These are phyloP conservation scores for Hyles lineata DNA, from an alignment of 2,888 invertebrate genomes.

Conservation along the genomic window DNA sequence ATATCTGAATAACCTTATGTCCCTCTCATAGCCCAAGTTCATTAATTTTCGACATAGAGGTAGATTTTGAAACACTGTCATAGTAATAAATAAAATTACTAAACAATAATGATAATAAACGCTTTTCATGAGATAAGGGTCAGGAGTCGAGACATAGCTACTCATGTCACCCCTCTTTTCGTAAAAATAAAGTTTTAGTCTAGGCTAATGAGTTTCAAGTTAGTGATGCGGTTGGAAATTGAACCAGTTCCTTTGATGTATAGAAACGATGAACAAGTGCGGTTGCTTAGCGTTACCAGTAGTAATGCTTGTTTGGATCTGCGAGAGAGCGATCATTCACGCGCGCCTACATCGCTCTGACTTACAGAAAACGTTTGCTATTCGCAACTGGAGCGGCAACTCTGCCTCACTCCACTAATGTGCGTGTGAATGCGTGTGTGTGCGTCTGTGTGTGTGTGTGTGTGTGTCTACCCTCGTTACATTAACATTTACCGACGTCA, in stretches of 20 bases:
- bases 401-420: neutral
- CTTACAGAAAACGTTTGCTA: neutral
- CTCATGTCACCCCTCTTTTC: too few species aligned
- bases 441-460: neutral
- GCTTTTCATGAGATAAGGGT: too few species aligned
- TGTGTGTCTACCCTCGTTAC: slow-evolving; percentile 14
- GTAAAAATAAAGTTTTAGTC: too few species aligned
- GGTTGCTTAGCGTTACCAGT: neutral
- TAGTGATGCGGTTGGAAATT: neutral
- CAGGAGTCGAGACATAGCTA: too few species aligned
- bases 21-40: too few species aligned
- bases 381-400: slow-evolving; percentile 1
- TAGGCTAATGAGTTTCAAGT: neutral
- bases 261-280: neutral
- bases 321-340: slow-evolving; percentile 1
- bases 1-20: too few species aligned
- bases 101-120: too few species aligned
- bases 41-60: too few species aligned
- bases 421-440: too few species aligned
- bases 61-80: too few species aligned
- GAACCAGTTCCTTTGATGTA: neutral
- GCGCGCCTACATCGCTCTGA: neutral
- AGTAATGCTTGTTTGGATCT: too few species aligned
- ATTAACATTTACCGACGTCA: slow-evolving; percentile 10
- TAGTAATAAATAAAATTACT: too few species aligned